Evolutionary conservation across 2,888 invertebrate species (phyloP), one percentile per base, ranked within the genome.

Genomic region (Diarsia brunnea): DNA sequence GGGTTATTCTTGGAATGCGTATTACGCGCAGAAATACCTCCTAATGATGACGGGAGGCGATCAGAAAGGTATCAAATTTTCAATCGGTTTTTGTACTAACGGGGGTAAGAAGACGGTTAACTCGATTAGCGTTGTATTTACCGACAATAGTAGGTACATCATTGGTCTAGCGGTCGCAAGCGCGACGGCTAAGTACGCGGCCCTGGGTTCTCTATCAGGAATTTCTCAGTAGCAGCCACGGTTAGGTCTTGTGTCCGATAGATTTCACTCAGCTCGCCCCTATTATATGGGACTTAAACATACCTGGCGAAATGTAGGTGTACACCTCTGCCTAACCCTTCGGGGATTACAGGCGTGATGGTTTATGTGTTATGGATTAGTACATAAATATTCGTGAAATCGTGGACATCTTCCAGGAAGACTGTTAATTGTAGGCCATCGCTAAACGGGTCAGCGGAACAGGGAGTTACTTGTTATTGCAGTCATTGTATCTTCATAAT

Each of bases 1-100:
- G 89, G 90, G 4, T 78, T 83, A 0, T 94, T 94, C 67, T 66
- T 94, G 27, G 76, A 91, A n/a, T 94, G 94, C 71, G 51, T 93
- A 60, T 55, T 93, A 11, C 76, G 79, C 7, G 55, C 79, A 4
- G 43, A 45, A 0, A 38, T 79, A 27, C 43, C 60, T 38, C 43
- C 65, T 12, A n/a, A 38, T 38, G 38, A 38, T 38, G 38, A 43
- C 51, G 1, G 2, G 5, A 79, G 67, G 84, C 43, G 63, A 63
- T 43, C 63, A 63, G 63, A 43, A 1, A 63, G 63, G 63, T 63
- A 61, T 61, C 58, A 16, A 1, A 27, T 31, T 60, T 60, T 10
- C 19, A 31, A 60, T 19, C 10, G 10, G 4, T 60, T 19, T 31
- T 31, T 27, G 4, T n/a, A 27, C 2, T 24, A 24, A 24, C 24